phyloP scores from a whole-genome alignment of 2,113 vertebrate species.

The Microtus richardsoni region DNA sequence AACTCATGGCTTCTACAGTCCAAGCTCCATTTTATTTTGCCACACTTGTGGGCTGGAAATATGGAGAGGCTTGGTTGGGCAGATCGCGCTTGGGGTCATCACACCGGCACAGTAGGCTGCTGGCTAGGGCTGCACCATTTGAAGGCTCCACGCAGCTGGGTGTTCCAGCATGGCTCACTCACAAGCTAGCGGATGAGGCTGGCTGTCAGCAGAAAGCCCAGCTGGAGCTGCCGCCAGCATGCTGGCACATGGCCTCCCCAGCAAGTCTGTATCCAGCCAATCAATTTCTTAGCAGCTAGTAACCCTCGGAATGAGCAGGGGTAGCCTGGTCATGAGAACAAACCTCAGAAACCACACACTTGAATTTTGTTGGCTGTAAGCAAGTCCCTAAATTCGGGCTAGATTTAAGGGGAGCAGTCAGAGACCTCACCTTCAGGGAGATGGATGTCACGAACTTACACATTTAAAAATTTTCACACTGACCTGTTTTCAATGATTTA shows the following conservation, averaged over 20 bases:
- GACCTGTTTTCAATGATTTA: background rate
- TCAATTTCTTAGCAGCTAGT: background rate
- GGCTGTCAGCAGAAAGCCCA: background rate
- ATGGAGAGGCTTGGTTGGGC: background rate
- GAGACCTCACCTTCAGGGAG: background rate
- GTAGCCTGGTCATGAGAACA: background rate
- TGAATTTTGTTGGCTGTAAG: background rate
- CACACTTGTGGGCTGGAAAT: background rate
- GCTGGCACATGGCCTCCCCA: background rate
- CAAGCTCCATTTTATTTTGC: background rate
- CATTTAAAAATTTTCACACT: background rate
- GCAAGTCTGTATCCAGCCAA: background rate
- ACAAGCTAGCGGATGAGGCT: background rate
- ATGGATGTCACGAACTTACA: background rate
- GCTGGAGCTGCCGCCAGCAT: slow-evolving; percentile 15
- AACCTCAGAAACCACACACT: background rate
- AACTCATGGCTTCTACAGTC: background rate
- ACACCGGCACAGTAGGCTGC: background rate
- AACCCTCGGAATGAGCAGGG: background rate
- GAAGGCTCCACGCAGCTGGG: background rate
- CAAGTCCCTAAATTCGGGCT: background rate
- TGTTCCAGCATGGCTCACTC: background rate
- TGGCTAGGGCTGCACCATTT: background rate
- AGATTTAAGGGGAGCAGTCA: background rate
- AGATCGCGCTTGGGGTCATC: background rate